Evolutionary conservation across 64 coral and sea anemone species (phyloP).

Genomic region (Exaiptasia diaphana): DNA sequence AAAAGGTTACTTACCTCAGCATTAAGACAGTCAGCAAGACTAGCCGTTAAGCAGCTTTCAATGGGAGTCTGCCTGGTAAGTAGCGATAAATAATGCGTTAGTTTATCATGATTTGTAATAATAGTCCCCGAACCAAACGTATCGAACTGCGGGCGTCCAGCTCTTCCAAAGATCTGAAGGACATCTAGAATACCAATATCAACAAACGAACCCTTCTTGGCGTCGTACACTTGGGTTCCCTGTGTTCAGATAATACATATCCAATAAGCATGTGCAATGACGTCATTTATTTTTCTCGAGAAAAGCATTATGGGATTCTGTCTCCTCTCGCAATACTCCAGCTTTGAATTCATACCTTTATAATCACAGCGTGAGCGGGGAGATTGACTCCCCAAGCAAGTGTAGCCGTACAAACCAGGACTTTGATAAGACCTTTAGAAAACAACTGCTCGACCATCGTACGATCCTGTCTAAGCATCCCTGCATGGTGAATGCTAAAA

Average conservation of each 20-base stretch:
- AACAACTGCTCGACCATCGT: slow-evolving; percentile 88
- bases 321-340: neutral
- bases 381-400: slow-evolving; percentile 97
- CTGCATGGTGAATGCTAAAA: slow-evolving; percentile 87
- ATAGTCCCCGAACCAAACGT: slow-evolving; percentile 95
- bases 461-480: slow-evolving; percentile 87
- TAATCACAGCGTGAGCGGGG: slow-evolving; percentile 92
- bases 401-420: slow-evolving; percentile 95
- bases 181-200: slow-evolving; percentile 96
- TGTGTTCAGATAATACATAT: neutral
- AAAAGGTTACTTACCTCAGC: slow-evolving; percentile 93
- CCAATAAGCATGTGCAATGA: neutral
- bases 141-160: slow-evolving; percentile 95
- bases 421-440: slow-evolving; percentile 78
- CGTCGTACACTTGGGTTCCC: slow-evolving; percentile 94
- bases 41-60: slow-evolving; percentile 79
- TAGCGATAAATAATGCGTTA: slow-evolving; percentile 79
- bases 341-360: too few species aligned
- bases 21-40: slow-evolving; percentile 90
- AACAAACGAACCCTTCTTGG: slow-evolving; percentile 94
- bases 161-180: slow-evolving; percentile 94
- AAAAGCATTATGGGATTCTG: neutral
- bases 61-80: slow-evolving; percentile 96
- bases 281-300: neutral
- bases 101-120: slow-evolving; percentile 82